Conservation (phyloP, 2,888 invertebrate genomes). For the Xylocampa areola region DNA sequence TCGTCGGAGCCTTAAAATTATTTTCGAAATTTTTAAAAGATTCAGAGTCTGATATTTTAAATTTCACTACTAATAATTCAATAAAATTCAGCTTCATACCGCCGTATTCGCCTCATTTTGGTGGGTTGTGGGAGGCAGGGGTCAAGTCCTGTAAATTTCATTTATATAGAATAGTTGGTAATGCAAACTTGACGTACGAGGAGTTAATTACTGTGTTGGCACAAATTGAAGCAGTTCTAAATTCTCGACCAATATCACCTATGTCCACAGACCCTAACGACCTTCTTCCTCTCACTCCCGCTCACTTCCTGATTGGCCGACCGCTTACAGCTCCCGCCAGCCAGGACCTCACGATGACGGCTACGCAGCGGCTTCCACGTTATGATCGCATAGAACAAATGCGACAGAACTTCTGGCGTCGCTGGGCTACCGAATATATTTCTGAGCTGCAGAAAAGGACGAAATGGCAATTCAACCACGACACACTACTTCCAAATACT, state of each 20-base stretch:
- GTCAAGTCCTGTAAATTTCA: slow-evolving; percentile 12
- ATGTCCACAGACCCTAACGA: slow-evolving; percentile 1
- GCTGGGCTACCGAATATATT: slow-evolving; percentile 8
- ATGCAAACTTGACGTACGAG: background rate
- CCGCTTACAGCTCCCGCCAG: slow-evolving; percentile 4
- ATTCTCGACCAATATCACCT: slow-evolving; percentile 7
- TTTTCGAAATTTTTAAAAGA: slow-evolving; percentile 1
- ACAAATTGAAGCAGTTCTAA: slow-evolving; percentile 13
- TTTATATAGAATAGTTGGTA: background rate
- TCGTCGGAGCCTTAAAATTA: background rate
- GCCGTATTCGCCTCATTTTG: slow-evolving; percentile 13
- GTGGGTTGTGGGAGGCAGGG: slow-evolving; percentile 18
- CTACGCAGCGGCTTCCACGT: slow-evolving; percentile 4
- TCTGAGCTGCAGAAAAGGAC: slow-evolving; percentile 11
- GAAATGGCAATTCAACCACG: slow-evolving; percentile 2
- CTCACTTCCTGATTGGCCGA: slow-evolving; percentile 1
- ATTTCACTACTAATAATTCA: background rate
- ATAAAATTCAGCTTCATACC: slow-evolving; percentile 12
- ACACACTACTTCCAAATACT: background rate
- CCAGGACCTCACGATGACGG: background rate
- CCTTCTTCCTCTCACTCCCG: background rate
- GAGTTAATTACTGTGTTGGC: slow-evolving; percentile 2
- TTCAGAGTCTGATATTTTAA: background rate
- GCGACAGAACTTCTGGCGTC: slow-evolving; percentile 11
- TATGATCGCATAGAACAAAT: slow-evolving; percentile 13